Evolutionary conservation across 2,797 vertebrate species (phyloP), one percentile per base, ranked within the genome.

Genomic region (Podargus strigoides): DNA sequence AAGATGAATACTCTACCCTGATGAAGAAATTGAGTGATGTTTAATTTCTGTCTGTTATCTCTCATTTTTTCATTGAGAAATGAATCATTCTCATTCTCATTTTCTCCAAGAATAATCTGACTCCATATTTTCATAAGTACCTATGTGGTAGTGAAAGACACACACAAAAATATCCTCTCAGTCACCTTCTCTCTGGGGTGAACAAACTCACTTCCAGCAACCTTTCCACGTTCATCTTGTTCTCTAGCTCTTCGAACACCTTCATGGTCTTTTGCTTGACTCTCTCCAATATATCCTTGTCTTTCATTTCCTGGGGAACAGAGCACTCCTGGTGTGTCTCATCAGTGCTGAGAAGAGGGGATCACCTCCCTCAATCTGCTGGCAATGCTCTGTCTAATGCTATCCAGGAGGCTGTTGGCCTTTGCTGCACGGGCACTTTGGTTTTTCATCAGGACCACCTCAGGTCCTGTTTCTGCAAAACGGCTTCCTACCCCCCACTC

Each of bases 281-380:
- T 39, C 3, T 50, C 9, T 53, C 9, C 8, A 13, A 30, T 3
- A 5, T 23, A 50, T 6, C 7, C 10, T 9, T 1, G 5, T 27
- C 8, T 44, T 23, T 28, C 2, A 0, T 3, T 3, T n/a, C 4
- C 11, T 52, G 23, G 4, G 30, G 7, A 76, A 6, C 10, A 52
- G 32, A 87, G 11, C 1, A n/a, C 30, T 64, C 19, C 28, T 18
- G 37, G 27, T 21, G 8, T 14, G 4, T 24, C 19, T 50, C 34
- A 39, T 4, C 10, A 9, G 9, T 20, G 14, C 2, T 27, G 22
- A 50, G 14, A 21, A 75, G 32, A 59, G 9, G 9, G 10, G 13
- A 46, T 46, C 42, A 22, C 8, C 8, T 90, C 28, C 52, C 4
- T n/a, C 8, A 49, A 9, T 2, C 7, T 13, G 10, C 19, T 39